Evolutionary conservation across 2,797 vertebrate genomes (phyloP).

Genomic region (Anniella stebbinsi): DNA sequence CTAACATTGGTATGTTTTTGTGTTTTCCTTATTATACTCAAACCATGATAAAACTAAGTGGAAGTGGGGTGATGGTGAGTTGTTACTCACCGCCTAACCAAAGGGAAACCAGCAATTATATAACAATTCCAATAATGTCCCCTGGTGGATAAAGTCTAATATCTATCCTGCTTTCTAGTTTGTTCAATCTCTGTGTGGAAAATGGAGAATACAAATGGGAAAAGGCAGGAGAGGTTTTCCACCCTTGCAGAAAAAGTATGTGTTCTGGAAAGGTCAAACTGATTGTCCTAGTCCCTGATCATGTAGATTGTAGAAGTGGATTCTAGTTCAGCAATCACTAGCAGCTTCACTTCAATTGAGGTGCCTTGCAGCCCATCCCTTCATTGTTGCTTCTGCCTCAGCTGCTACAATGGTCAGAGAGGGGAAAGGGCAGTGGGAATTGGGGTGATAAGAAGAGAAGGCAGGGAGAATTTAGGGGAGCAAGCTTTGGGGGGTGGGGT

Average conservation of each 20-base stretch:
- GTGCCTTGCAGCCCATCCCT: background rate
- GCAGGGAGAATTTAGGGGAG: background rate
- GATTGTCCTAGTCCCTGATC: background rate
- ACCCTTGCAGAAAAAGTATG: background rate
- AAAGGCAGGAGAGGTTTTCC: background rate
- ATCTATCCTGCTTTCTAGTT: background rate
- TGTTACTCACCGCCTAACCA: background rate
- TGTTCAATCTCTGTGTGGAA: background rate
- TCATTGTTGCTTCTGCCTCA: background rate
- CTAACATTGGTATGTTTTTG: slow-evolving; percentile 90
- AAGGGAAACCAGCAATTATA: background rate
- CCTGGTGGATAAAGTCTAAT: background rate
- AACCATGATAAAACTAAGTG: background rate
- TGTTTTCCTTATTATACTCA: background rate
- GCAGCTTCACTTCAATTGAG: background rate
- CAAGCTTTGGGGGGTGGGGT: background rate
- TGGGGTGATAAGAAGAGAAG: background rate
- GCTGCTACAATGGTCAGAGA: background rate
- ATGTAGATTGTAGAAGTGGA: background rate
- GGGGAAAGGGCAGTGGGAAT: background rate
- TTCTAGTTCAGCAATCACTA: background rate
- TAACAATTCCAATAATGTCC: background rate
- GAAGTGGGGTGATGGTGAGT: no score
- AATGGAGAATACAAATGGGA: background rate
- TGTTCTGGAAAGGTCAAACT: background rate